Evolutionary conservation across 2,113 vertebrate species (phyloP).

Genomic region (Protobothrops mucrosquamatus): DNA sequence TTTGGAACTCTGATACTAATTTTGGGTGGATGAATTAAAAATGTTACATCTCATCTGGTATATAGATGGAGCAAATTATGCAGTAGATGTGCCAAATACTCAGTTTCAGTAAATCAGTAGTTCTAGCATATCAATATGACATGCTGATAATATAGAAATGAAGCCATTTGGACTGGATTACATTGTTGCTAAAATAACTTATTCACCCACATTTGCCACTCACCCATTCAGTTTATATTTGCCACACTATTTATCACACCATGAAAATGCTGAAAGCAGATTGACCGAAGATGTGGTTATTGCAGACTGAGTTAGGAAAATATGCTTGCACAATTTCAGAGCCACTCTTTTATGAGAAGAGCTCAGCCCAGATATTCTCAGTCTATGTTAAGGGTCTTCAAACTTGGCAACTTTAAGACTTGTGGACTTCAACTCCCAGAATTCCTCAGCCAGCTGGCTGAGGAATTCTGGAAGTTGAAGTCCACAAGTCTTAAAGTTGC

Average conservation of each 20-base stretch:
- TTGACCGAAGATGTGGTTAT: neutral
- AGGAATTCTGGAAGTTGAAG: too few species aligned
- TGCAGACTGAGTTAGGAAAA: neutral
- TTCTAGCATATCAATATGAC: neutral
- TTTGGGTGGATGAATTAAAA: neutral
- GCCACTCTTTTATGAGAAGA: neutral
- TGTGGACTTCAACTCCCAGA: too few species aligned
- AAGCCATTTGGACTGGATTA: neutral
- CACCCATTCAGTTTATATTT: too few species aligned
- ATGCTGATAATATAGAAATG: neutral
- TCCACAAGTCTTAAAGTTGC: too few species aligned
- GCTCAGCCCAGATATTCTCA: neutral
- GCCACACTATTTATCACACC: neutral
- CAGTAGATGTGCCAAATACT: constrained; percentile 1
- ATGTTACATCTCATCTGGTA: neutral
- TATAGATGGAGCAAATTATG: constrained; percentile 10
- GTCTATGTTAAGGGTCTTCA: neutral
- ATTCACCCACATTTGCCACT: neutral
- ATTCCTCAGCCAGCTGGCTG: too few species aligned
- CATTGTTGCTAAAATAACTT: neutral
- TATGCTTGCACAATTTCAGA: neutral
- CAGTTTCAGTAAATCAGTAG: neutral
- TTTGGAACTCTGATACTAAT: constrained; percentile 1
- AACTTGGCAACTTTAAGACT: too few species aligned
- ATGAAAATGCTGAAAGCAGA: neutral